Percentiles rank a stretch among this genome's conserved stretches.
phyloP scores from a whole-genome alignment of 2,797 vertebrate genomes.

The Phoebastria nigripes region DNA sequence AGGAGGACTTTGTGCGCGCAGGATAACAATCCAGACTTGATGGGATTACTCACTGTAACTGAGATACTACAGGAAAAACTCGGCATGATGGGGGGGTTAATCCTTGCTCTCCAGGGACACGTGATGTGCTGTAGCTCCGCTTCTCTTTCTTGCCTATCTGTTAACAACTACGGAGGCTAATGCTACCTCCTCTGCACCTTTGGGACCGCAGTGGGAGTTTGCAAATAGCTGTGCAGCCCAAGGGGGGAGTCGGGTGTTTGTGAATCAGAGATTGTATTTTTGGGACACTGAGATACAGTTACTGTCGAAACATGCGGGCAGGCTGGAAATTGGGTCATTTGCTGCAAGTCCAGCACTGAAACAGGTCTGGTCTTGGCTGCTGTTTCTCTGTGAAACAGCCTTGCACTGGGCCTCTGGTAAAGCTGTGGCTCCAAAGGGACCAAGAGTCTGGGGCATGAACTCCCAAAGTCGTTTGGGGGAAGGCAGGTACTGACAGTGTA shows the following conservation, averaged over 20 bases:
- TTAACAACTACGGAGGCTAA: fast-evolving
- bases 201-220: neutral
- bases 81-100: fast-evolving
- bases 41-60: neutral
- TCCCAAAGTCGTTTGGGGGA: fast-evolving
- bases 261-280: neutral
- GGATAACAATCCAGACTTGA: neutral
- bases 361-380: neutral
- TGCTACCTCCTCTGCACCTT: neutral
- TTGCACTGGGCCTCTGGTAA: no score
- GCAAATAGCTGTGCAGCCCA: neutral
- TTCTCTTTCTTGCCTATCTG: neutral
- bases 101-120: neutral
- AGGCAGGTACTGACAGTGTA: fast-evolving
- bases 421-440: neutral
- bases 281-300: neutral
- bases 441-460: neutral
- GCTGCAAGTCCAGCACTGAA: neutral
- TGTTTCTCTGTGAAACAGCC: no score
- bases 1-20: neutral
- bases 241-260: fast-evolving
- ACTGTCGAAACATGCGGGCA: fast-evolving
- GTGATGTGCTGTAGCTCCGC: fast-evolving
- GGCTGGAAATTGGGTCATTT: neutral
- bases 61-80: neutral